phyloP scores from a whole-genome alignment of 1,140 invertebrate species.

The Pinna nobilis region DNA sequence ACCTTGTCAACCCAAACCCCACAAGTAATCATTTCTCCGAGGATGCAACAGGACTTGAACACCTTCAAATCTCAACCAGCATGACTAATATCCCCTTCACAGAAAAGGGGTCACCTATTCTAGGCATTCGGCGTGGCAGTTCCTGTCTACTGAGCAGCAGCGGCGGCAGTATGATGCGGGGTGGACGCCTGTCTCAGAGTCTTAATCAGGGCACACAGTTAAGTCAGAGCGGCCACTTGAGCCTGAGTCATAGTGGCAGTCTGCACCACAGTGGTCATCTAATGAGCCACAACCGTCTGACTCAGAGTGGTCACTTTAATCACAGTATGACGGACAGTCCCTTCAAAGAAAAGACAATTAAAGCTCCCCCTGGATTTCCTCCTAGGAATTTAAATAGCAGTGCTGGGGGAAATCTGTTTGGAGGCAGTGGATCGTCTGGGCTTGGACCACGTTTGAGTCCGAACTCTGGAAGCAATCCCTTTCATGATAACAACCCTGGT shows the following conservation, averaged over 20 bases:
- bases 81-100: neutral
- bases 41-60: neutral
- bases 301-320: conserved; percentile 15
- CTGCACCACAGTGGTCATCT: conserved; percentile 1
- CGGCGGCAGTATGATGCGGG: neutral
- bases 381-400: conserved; percentile 2
- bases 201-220: neutral
- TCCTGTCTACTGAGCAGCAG: neutral
- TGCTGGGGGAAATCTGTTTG: conserved; percentile 16
- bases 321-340: neutral
- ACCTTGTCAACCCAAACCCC: neutral
- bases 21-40: neutral
- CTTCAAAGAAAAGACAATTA: neutral
- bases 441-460: neutral
- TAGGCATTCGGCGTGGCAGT: too few species aligned
- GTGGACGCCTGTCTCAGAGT: neutral
- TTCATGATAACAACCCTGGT: neutral
- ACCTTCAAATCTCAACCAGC: neutral
- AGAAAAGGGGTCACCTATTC: neutral
- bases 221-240: conserved; percentile 4
- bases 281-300: neutral
- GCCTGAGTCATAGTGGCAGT: neutral
- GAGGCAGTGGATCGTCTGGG: conserved; percentile 6
- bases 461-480: neutral
- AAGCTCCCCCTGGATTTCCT: conserved; percentile 17